phyloP scores from a whole-genome alignment of 2,797 vertebrate genomes.

The Clarias fuscus region DNA sequence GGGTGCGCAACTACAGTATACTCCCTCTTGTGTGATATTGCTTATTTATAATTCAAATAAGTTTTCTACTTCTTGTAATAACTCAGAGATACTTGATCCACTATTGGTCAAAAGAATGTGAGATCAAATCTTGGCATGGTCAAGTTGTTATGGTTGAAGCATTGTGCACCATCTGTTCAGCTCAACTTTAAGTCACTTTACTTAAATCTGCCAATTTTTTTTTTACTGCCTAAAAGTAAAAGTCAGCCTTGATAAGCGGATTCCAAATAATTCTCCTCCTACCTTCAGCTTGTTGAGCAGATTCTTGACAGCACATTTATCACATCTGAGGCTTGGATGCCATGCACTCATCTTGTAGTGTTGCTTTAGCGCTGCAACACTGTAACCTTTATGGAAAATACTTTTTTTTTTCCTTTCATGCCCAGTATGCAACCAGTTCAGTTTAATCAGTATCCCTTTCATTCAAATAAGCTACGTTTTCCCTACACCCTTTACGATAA shows the following conservation, averaged over 20 bases:
- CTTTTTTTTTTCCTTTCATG: constrained; percentile 24
- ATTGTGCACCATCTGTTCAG: not conserved
- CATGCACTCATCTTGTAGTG: constrained; percentile 33
- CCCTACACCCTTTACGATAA: not conserved
- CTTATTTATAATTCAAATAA: too few relatives aligned
- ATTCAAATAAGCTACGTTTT: not conserved
- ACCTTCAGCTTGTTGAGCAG: constrained; percentile 31
- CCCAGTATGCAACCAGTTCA: not conserved
- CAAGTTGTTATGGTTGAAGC: not conserved
- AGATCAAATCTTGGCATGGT: not conserved
- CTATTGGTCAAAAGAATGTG: not conserved
- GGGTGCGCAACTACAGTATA: too few relatives aligned
- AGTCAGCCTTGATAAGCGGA: not conserved
- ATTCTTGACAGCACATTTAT: constrained; percentile 42
- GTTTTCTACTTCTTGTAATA: not conserved
- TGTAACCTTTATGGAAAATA: constrained; percentile 52
- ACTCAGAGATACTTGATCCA: not conserved
- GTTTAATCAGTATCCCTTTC: not conserved
- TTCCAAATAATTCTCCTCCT: constrained; percentile 27
- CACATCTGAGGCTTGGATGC: constrained; percentile 30
- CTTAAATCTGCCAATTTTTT: not conserved
- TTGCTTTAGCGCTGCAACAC: constrained; percentile 39
- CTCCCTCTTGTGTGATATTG: too few relatives aligned
- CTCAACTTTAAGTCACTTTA: not conserved
- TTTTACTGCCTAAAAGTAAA: not conserved